Conservation (phyloP, 2,797 vertebrate species). For the Enteromius viviparus region DNA sequence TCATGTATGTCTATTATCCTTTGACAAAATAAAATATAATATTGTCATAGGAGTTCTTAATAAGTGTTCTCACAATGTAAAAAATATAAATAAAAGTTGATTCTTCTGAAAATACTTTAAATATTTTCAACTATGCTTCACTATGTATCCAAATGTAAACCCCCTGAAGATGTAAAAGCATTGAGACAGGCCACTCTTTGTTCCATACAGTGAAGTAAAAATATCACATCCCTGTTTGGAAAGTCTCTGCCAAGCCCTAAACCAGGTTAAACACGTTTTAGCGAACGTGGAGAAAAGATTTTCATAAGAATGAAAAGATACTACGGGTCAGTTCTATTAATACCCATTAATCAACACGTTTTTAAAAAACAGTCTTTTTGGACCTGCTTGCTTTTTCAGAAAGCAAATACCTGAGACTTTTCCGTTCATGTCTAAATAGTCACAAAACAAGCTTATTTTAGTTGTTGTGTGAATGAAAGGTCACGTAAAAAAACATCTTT, state of each 20-base stretch:
- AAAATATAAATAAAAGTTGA: background rate
- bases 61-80: background rate
- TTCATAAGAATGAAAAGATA: conserved; percentile 69
- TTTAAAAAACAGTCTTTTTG: conserved; percentile 55
- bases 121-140: background rate
- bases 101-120: background rate
- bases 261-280: conserved; percentile 67
- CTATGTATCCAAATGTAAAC: conserved; percentile 54
- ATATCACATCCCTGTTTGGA: conserved; percentile 64
- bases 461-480: background rate
- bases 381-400: background rate
- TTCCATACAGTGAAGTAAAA: conserved; percentile 69
- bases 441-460: background rate
- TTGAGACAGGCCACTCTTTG: conserved; percentile 76
- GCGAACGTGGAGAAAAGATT: conserved; percentile 41
- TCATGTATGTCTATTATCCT: background rate
- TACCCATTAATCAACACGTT: conserved; percentile 50
- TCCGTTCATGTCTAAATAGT: background rate
- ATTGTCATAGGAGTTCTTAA: background rate
- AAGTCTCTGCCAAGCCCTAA: conserved; percentile 70
- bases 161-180: conserved; percentile 74
- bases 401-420: background rate
- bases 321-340: conserved; percentile 57
- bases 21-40: background rate
- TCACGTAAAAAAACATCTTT: background rate